Evolutionary conservation across 2,888 invertebrate genomes (phyloP).

Genomic region (Drosophila cyrtoloma): DNA sequence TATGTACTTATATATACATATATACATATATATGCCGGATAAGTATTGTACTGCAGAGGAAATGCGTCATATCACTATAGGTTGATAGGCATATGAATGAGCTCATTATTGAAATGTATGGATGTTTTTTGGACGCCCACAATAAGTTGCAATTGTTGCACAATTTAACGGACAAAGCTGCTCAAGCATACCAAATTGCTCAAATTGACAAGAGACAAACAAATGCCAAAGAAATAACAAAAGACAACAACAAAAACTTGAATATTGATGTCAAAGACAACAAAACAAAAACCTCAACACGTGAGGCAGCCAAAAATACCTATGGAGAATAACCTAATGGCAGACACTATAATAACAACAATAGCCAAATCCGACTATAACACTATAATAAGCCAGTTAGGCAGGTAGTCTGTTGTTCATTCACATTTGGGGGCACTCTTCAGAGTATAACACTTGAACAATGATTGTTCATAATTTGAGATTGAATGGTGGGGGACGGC

Average conservation of each 20-base stretch:
- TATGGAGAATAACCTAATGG: constrained; percentile 61
- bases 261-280: constrained; percentile 71
- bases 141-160: constrained; percentile 59
- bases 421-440: constrained; percentile 46
- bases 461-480: constrained; percentile 72
- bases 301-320: constrained; percentile 41
- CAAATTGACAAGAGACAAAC: constrained; percentile 33
- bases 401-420: constrained; percentile 20
- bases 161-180: constrained; percentile 48
- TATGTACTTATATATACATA: neutral
- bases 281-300: constrained; percentile 69
- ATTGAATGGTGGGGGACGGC: constrained; percentile 59
- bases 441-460: constrained; percentile 29
- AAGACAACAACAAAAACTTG: constrained; percentile 21
- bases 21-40: constrained; percentile 8
- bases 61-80: constrained; percentile 46
- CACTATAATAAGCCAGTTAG: constrained; percentile 37
- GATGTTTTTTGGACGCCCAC: constrained; percentile 56
- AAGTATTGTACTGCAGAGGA: constrained; percentile 31
- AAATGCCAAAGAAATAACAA: constrained; percentile 17
- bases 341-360: constrained; percentile 18
- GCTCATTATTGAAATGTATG: constrained; percentile 57
- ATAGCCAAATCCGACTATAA: constrained; percentile 14
- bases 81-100: constrained; percentile 55
- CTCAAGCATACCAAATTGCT: constrained; percentile 51